Evolutionary conservation across 2,888 invertebrate species (phyloP).

Genomic region (Chydorus sphaericus): DNA sequence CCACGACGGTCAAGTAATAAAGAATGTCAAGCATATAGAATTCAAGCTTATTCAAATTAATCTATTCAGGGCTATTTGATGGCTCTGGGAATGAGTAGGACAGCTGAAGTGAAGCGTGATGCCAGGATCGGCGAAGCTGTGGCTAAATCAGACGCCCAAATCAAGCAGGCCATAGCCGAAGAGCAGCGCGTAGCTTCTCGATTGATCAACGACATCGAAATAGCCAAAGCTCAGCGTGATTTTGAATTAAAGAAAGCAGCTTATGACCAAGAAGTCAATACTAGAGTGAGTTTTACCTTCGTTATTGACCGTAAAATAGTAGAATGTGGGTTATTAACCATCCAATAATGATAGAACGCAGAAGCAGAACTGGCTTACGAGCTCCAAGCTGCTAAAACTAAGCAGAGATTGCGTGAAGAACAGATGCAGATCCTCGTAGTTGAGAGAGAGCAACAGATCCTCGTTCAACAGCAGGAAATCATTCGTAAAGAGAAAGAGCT

Average conservation of each 20-base stretch:
- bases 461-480: slow-evolving; percentile 92
- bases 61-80: slow-evolving; percentile 65
- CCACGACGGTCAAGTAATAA: slow-evolving; percentile 75
- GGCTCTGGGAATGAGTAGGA: slow-evolving; percentile 87
- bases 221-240: slow-evolving; percentile 90
- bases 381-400: slow-evolving; percentile 86
- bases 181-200: slow-evolving; percentile 90
- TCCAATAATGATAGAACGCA: slow-evolving; percentile 44
- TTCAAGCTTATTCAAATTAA: slow-evolving; percentile 7
- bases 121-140: slow-evolving; percentile 95
- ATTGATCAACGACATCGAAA: slow-evolving; percentile 84
- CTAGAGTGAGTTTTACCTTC: slow-evolving; percentile 47
- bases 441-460: slow-evolving; percentile 82
- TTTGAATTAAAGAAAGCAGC: slow-evolving; percentile 94
- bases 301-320: too few relatives aligned
- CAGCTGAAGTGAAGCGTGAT: slow-evolving; percentile 87
- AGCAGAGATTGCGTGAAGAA: slow-evolving; percentile 89
- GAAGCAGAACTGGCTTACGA: slow-evolving; percentile 89
- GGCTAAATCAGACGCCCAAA: slow-evolving; percentile 77
- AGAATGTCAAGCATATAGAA: too few relatives aligned
- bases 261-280: slow-evolving; percentile 93
- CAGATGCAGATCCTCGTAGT: slow-evolving; percentile 92
- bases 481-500: slow-evolving; percentile 77
- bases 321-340: too few relatives aligned
- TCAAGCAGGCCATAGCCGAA: slow-evolving; percentile 90